A percentile compares a stretch with the other conserved stretches of the same genome.
These are phyloP conservation scores for Octomys mimax DNA, from an alignment of 2,797 vertebrate species.

Conservation along the genomic window DNA sequence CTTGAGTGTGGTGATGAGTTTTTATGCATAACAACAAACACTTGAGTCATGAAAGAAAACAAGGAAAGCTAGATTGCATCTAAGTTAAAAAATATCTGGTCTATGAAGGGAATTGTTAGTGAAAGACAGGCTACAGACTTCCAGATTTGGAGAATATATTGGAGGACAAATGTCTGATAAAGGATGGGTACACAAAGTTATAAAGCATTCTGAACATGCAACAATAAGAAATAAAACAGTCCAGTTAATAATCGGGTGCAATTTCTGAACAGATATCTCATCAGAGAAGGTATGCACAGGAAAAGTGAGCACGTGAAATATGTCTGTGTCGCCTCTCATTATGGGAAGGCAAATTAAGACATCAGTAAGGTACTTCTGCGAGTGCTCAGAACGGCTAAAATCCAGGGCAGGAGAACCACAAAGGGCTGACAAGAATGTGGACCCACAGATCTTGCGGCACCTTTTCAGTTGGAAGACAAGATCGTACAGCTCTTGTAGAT, in stretches of 20 bases:
- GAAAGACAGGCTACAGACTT: not conserved
- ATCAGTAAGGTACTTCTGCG: not conserved
- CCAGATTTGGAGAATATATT: not conserved
- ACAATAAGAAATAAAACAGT: not conserved
- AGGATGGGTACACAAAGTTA: not conserved
- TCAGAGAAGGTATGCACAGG: not conserved
- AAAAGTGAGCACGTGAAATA: no score
- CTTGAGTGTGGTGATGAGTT: not conserved
- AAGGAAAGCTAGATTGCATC: not conserved
- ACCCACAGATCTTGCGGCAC: not conserved
- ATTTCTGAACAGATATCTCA: not conserved
- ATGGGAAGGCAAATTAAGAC: not conserved
- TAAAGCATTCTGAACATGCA: not conserved
- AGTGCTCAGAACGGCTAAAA: not conserved
- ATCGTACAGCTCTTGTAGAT: not conserved
- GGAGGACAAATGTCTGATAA: not conserved
- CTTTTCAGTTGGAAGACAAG: not conserved
- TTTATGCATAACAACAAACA: not conserved
- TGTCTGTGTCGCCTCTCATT: not conserved
- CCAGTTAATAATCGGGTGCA: not conserved
- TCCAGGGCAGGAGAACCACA: not conserved
- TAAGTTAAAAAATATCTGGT: not conserved
- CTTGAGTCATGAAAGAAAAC: not conserved
- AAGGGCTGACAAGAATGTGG: not conserved
- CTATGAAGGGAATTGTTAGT: not conserved